Conservation (phyloP, 2,888 invertebrate species). For the Orchesellides sinensis region DNA sequence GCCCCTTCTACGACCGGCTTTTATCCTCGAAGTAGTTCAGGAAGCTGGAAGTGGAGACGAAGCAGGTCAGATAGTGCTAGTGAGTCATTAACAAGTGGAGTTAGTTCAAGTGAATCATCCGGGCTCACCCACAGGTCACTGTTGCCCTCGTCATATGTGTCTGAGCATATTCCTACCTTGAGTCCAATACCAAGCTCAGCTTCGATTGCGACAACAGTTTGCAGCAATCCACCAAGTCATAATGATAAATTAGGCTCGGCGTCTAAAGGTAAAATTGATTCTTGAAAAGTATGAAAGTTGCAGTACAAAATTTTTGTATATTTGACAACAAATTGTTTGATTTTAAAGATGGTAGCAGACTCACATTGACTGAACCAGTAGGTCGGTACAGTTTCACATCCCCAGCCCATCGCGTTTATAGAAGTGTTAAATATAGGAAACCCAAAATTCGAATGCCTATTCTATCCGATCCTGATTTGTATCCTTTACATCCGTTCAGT, state of each 20-base stretch:
- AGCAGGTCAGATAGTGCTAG: conserved; percentile 80
- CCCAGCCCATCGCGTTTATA: conserved; percentile 53
- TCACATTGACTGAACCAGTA: conserved; percentile 70
- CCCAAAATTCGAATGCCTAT: conserved; percentile 70
- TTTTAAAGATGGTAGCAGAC: conserved; percentile 62
- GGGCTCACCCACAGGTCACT: conserved; percentile 57
- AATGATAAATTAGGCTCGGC: conserved; percentile 63
- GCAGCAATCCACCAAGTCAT: conserved; percentile 44
- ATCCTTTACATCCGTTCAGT: conserved; percentile 51
- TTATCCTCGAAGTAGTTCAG: conserved; percentile 45
- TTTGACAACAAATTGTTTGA: neutral
- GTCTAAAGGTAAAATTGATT: conserved; percentile 64
- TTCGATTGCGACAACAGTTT: conserved; percentile 75
- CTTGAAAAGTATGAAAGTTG: too few relatives aligned
- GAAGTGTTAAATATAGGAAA: conserved; percentile 69
- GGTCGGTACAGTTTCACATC: conserved; percentile 54
- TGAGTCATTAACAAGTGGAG: conserved; percentile 89
- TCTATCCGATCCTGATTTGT: conserved; percentile 69
- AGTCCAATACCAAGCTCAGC: conserved; percentile 94
- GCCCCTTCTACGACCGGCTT: conserved; percentile 36
- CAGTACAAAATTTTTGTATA: neutral
- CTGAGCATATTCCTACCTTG: conserved; percentile 85
- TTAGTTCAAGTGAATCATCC: conserved; percentile 87
- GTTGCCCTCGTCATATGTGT: conserved; percentile 77
- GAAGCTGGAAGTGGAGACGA: conserved; percentile 63